phyloP scores from a whole-genome alignment of 2,113 vertebrate genomes.

The Chrysochloris asiatica region DNA sequence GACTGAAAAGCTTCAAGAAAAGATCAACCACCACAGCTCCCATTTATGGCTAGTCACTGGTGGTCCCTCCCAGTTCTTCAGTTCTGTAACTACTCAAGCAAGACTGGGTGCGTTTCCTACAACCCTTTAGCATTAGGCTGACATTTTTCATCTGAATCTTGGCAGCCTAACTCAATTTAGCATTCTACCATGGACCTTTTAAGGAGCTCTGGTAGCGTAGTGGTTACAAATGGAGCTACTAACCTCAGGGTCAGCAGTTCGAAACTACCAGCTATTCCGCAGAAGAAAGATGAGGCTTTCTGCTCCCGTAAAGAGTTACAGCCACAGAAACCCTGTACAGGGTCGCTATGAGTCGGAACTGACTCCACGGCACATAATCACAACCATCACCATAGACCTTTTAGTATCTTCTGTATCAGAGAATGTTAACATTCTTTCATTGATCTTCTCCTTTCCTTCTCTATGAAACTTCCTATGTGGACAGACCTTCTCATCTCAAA shows the following conservation, averaged over 20 bases:
- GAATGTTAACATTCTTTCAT: neutral
- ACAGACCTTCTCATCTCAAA: neutral
- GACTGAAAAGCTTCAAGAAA: neutral
- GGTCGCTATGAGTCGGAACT: too few relatives aligned
- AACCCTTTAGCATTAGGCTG: neutral
- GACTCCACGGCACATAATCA: too few relatives aligned
- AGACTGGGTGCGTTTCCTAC: neutral
- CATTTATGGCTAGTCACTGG: neutral
- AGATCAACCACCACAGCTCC: neutral
- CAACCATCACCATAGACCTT: neutral
- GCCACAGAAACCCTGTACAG: too few relatives aligned
- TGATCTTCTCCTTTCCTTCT: neutral
- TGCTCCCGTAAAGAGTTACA: too few relatives aligned
- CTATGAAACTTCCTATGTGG: neutral
- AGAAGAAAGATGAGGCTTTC: too few relatives aligned
- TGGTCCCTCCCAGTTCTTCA: neutral
- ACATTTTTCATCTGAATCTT: neutral
- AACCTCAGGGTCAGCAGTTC: too few relatives aligned
- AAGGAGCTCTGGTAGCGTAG: too few relatives aligned
- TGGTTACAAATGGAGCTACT: too few relatives aligned
- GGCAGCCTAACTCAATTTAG: neutral
- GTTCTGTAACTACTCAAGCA: neutral
- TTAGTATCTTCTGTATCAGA: neutral
- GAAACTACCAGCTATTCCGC: too few relatives aligned
- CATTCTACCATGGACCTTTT: neutral